These are phyloP conservation scores for Polyodon spathula DNA, from an alignment of 2,113 vertebrate genomes.

Conservation along the genomic window DNA sequence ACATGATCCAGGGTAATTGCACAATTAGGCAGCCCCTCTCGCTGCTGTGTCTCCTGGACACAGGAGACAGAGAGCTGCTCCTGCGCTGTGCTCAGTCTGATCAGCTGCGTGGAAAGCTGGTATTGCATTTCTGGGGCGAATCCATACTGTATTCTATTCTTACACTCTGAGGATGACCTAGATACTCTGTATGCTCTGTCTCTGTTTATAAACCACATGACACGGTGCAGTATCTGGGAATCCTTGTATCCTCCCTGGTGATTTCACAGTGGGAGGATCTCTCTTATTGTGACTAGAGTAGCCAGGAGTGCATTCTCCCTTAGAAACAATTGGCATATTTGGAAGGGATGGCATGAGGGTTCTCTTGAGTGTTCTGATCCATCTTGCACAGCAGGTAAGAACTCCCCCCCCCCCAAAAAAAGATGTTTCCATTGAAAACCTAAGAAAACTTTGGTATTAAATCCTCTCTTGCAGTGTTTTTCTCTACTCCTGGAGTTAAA, in stretches of 20 bases:
- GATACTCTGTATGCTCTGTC: slow-evolving; percentile 7
- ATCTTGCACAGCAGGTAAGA: too few relatives aligned
- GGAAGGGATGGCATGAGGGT: too few relatives aligned
- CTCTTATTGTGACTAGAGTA: not conserved
- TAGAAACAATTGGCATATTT: too few relatives aligned
- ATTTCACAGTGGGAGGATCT: too few relatives aligned
- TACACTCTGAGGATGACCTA: slow-evolving; percentile 14
- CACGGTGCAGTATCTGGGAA: slow-evolving; percentile 12
- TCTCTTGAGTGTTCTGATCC: too few relatives aligned
- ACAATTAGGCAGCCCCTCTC: too few relatives aligned
- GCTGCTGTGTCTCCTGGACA: not conserved
- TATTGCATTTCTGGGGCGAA: slow-evolving; percentile 37
- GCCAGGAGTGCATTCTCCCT: not conserved
- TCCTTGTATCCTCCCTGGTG: slow-evolving; percentile 10
- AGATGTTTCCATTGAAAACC: too few relatives aligned
- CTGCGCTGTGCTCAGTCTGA: not conserved
- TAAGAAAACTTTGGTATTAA: too few relatives aligned
- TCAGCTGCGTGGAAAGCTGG: not conserved
- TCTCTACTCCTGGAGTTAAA: too few relatives aligned
- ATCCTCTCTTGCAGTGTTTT: too few relatives aligned
- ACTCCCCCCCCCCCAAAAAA: too few relatives aligned
- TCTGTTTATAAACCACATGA: slow-evolving; percentile 1
- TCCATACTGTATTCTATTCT: slow-evolving; percentile 11
- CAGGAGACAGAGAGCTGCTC: not conserved
- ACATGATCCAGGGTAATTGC: too few relatives aligned